Evolutionary conservation across 2,113 vertebrate species (phyloP), one percentile per base, ranked within the genome.

Genomic region (Stomatorhinus ivindoensis): DNA sequence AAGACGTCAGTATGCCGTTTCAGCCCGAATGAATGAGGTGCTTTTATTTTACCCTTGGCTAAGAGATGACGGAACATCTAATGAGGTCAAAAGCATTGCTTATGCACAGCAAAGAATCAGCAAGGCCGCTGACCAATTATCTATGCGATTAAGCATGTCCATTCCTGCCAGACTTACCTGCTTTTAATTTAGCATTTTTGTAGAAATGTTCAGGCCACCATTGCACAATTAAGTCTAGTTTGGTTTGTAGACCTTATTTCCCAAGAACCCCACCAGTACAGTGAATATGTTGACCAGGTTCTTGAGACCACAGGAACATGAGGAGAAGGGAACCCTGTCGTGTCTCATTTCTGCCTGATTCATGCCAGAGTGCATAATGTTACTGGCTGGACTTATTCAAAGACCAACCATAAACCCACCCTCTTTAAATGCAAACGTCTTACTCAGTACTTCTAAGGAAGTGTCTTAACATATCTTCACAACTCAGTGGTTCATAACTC

Each of bases 1-100:
- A 94, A 95, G 93, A 93, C 93, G 93, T 94, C 93, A 91, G 89
- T 91, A 93, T 91, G 92, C 88, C 86, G 61, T 86, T 92, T 90
- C 90, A 39, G 87, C 65, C 86, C 90, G 5, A 39, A n/a, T 76
- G 89, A 88, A 88, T 61, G 69, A 47, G 91, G 88, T 90, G 92
- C 92, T 73, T 83, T 89, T 27, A 69, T 88, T 91, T 92, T 89
- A 89, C 19, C 83, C 47, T 89, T 27, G 39, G 87, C 82, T 24
- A 35, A 58, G 61, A 89, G 84, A 83, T 17, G 27, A 61, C 5
- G 21, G n/a, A 53, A 47, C 50, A 11, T 58, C 35, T 55, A 61
- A 46, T 27, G 55, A 89, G 89, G 82, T 69, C 84, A 89, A 69
- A 46, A 13, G 27, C 89, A 51, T 87, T 69, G 35, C 58, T 69